Evolutionary conservation across 2,888 invertebrate species (phyloP).

Genomic region (Diploptera punctata): DNA sequence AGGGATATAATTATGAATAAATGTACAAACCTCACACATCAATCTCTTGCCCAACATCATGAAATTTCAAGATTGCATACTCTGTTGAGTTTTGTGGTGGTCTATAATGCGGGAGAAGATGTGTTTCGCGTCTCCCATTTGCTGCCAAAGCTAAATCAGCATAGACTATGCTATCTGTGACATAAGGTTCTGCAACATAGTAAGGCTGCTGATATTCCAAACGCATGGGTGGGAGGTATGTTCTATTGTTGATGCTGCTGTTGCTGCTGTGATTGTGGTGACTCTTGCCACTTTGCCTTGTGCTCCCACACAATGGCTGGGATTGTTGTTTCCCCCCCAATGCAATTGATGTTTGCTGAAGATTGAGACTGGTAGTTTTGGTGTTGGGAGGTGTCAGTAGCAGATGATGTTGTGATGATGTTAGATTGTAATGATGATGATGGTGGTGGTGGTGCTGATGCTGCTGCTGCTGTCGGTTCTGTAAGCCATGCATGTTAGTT

Average conservation of each 20-base stretch:
- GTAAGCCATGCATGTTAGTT: conserved; percentile 42
- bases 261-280: conserved; percentile 19
- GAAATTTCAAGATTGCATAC: conserved; percentile 70
- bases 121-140: conserved; percentile 38
- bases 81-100: conserved; percentile 53
- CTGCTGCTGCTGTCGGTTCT: conserved; percentile 50
- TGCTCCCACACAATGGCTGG: conserved; percentile 23
- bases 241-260: conserved; percentile 44
- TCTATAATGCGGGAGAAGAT: conserved; percentile 40
- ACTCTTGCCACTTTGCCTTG: conserved; percentile 29
- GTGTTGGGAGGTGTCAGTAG: conserved; percentile 40
- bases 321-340: conserved; percentile 44
- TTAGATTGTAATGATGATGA: conserved; percentile 54
- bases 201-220: conserved; percentile 43
- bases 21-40: conserved; percentile 60
- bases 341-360: conserved; percentile 43
- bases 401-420: conserved; percentile 48
- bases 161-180: conserved; percentile 39
- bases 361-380: conserved; percentile 25
- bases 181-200: conserved; percentile 34
- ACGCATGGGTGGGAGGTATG: conserved; percentile 40
- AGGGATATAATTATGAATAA: too few relatives aligned
- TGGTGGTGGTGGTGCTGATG: conserved; percentile 55
- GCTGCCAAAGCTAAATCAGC: conserved; percentile 41
- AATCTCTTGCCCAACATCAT: conserved; percentile 71